A percentile compares a stretch with the other conserved stretches of the same genome.
Evolutionary conservation across 2,113 vertebrate species (phyloP).

Genomic region (Campylomormyrus tamandua): DNA sequence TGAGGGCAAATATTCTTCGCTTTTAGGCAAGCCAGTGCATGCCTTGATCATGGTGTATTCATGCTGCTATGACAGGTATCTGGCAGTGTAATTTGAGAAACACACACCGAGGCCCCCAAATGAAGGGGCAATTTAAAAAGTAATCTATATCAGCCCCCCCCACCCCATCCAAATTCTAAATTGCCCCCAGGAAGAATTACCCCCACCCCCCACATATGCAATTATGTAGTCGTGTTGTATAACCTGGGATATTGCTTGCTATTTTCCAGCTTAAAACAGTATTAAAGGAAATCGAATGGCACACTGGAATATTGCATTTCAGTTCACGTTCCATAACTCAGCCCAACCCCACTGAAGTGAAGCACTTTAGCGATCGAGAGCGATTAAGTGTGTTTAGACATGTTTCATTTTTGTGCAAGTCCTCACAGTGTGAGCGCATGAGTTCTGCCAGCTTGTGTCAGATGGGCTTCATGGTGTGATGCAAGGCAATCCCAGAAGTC

Average conservation of each 20-base stretch:
- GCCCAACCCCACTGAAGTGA: background rate
- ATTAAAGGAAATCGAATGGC: conserved; percentile 3
- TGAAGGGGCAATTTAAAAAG: conserved; percentile 10
- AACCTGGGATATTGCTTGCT: background rate
- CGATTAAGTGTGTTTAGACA: conserved; percentile 10
- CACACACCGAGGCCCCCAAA: background rate
- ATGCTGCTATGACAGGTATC: background rate
- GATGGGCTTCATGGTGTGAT: background rate
- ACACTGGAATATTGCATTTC: background rate
- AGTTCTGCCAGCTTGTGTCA: background rate
- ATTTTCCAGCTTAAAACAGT: background rate
- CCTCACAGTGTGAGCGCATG: background rate
- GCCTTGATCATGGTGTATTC: background rate
- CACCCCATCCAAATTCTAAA: background rate
- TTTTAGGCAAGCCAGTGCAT: background rate
- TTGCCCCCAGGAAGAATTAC: background rate
- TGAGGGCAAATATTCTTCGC: too few species aligned
- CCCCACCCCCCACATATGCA: background rate
- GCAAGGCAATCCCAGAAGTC: background rate
- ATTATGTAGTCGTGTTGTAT: background rate
- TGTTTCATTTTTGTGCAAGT: background rate
- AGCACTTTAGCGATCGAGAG: background rate
- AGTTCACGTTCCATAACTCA: background rate
- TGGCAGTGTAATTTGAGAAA: background rate
- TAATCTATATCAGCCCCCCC: background rate